A percentile compares a stretch with the other conserved stretches of the same genome.
Conservation (phyloP, 1,140 invertebrate genomes). For the Leptinotarsa defecta region DNA sequence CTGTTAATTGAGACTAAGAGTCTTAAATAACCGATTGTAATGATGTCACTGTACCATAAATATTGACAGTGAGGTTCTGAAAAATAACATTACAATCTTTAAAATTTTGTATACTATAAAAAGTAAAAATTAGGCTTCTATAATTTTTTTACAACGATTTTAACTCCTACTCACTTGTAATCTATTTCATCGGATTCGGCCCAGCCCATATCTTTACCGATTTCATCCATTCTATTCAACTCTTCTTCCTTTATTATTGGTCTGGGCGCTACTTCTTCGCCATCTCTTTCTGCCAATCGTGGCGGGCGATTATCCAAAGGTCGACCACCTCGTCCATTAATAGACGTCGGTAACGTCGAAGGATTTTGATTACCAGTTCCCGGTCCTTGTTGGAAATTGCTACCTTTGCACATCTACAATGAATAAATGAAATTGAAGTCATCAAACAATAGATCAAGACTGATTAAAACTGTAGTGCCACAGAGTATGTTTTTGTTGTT, state of each 20-base stretch:
- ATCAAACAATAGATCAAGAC: slow-evolving; percentile 74
- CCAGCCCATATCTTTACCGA: slow-evolving; percentile 88
- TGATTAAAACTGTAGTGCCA: slow-evolving; percentile 55
- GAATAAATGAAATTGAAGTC: slow-evolving; percentile 66
- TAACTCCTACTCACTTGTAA: slow-evolving; percentile 68
- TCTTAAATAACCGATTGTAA: too few species aligned
- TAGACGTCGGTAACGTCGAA: slow-evolving; percentile 39
- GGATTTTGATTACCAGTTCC: slow-evolving; percentile 48
- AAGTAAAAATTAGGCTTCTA: too few species aligned
- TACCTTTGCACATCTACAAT: slow-evolving; percentile 47
- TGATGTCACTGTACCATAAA: too few species aligned
- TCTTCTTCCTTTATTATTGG: slow-evolving; percentile 93
- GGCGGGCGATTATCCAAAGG: slow-evolving; percentile 43
- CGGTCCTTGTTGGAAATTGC: slow-evolving; percentile 34
- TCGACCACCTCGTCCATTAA: slow-evolving; percentile 33
- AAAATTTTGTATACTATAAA: too few species aligned
- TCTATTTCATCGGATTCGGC: slow-evolving; percentile 90
- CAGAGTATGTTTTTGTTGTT: too few species aligned
- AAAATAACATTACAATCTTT: too few species aligned
- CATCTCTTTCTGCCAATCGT: slow-evolving; percentile 50
- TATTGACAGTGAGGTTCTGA: too few species aligned
- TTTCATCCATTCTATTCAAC: slow-evolving; percentile 88
- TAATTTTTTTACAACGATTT: background rate
- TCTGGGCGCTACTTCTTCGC: slow-evolving; percentile 63
- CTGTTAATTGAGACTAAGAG: too few species aligned